Evolutionary conservation across 2,797 vertebrate species (phyloP), one percentile per base, ranked within the genome.

Genomic region (Falco naumanni): DNA sequence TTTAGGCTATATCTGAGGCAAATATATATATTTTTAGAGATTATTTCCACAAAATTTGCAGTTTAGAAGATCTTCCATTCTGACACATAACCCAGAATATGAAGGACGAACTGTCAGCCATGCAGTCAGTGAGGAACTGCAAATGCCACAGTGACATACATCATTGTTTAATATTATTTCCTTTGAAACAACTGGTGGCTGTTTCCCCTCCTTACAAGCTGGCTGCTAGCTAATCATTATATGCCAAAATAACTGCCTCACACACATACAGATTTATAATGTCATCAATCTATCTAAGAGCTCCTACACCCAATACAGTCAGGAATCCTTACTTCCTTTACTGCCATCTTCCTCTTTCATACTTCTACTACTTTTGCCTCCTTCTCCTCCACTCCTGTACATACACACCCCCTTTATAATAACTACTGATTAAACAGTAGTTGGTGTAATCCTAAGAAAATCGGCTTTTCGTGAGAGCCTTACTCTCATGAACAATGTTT

Each of bases 401-500:
- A 18, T 19, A 39, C 21, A 69, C 3, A 12, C 2, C 13, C 13
- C 25, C 16, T 86, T 69, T 81, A 64, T 34, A 78, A 53, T 41
- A 82, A 72, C 8, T 39, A 20, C 31, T 26, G 50, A 69, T 74
- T 85, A 86, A 83, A 64, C 53, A 89, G 68, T 21, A 78, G 6
- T 34, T 65, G 33, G 21, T 66, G 19, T 56, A 71, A 71, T 85
- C 12, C 33, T 53, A 66, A 92, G 84, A 94, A 94, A 96, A 81
- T 53, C 45, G 50, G 43, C 85, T 89, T 89, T 96, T 87, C 84
- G 76, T 92, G 75, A 79, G 41, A 91, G 60, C 48, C 17, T 63
- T 89, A 76, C 72, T 95, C 94, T 87, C 91, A 66, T n/a, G 83
- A 77, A 90, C 63, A 78, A 54, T 83, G 56, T 84, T 90, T 83